Evolutionary conservation across 2,888 invertebrate species (phyloP).

Genomic region (Ormyrus labotus): DNA sequence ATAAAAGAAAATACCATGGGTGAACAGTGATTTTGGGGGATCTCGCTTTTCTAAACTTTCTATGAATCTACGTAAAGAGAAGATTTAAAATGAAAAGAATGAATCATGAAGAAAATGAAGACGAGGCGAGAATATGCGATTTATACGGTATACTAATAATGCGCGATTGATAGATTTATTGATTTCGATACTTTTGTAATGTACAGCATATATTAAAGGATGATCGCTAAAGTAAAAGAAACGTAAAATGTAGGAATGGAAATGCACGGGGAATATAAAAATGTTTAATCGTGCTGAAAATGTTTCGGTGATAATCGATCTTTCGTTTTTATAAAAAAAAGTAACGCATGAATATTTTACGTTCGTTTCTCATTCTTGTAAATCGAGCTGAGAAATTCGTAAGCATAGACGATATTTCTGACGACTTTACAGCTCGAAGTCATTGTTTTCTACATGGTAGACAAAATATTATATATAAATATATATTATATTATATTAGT

Average conservation of each 20-base stretch:
- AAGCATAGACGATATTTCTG: conserved; percentile 24
- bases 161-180: conserved; percentile 21
- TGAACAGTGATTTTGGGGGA: conserved; percentile 68
- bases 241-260: background rate
- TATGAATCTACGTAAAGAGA: conserved; percentile 18
- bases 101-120: background rate
- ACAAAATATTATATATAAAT: conserved; percentile 68
- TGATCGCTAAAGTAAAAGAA: background rate
- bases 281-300: conserved; percentile 21
- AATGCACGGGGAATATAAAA: conserved; percentile 36
- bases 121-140: conserved; percentile 20
- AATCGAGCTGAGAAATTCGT: conserved; percentile 26
- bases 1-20: conserved; percentile 64
- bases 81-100: background rate
- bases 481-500: conserved; percentile 69
- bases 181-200: conserved; percentile 51
- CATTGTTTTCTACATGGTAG: conserved; percentile 70
- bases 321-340: conserved; percentile 9
- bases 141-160: conserved; percentile 33
- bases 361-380: conserved; percentile 17
- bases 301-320: conserved; percentile 3
- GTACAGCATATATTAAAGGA: conserved; percentile 38
- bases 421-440: conserved; percentile 61
- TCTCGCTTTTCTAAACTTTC: conserved; percentile 48
- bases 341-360: background rate